Conservation (phyloP, 2,113 vertebrate species). For the Colius striatus region DNA sequence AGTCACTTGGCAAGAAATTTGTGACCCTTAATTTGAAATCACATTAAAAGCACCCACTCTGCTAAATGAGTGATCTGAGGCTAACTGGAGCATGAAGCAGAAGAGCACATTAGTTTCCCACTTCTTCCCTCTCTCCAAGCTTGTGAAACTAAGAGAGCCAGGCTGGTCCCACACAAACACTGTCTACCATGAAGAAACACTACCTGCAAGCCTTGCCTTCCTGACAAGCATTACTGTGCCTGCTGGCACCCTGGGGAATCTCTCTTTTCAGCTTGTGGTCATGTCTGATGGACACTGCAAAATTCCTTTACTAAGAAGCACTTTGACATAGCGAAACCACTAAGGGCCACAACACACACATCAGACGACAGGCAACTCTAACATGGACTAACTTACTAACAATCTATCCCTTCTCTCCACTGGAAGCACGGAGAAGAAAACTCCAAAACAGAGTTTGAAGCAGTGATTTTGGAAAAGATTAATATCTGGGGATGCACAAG, state of each 20-base stretch:
- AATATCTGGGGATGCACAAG: not conserved
- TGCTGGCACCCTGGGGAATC: not conserved
- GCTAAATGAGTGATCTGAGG: not conserved
- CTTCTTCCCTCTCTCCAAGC: not conserved
- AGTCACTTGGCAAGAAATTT: not conserved
- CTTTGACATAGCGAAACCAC: not conserved
- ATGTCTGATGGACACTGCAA: not conserved
- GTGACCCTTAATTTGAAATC: not conserved
- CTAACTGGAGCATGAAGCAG: not conserved
- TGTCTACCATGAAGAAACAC: not conserved
- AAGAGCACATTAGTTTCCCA: not conserved
- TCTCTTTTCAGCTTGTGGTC: not conserved
- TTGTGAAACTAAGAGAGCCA: not conserved
- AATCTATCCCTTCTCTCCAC: not conserved
- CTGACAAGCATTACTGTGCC: fast-evolving
- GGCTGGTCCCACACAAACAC: not conserved
- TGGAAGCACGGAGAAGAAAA: not conserved
- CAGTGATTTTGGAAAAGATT: not conserved
- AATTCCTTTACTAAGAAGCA: not conserved
- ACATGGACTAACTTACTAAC: not conserved
- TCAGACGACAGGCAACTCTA: not conserved
- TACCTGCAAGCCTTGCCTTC: not conserved
- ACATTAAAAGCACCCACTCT: not conserved
- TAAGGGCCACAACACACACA: not conserved
- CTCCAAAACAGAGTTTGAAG: not conserved